phyloP scores from a whole-genome alignment of 2,888 invertebrate genomes.

The Metalampra italica region DNA sequence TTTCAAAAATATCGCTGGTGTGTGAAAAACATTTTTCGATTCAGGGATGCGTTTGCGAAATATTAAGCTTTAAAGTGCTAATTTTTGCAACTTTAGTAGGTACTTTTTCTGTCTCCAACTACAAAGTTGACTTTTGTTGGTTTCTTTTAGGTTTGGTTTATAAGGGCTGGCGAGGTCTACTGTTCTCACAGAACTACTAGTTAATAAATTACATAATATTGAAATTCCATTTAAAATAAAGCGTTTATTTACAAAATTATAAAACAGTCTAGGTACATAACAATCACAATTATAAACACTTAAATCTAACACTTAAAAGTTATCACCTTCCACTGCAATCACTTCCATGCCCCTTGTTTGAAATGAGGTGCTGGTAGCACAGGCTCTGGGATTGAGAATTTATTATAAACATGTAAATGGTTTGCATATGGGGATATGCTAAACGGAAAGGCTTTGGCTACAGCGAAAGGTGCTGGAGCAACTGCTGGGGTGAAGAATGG shows the following conservation, averaged over 20 bases:
- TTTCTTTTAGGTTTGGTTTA: too few species aligned
- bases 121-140: too few species aligned
- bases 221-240: not conserved
- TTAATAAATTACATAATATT: not conserved
- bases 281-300: constrained; percentile 26
- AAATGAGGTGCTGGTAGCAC: constrained; percentile 36
- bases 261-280: constrained; percentile 27
- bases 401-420: constrained; percentile 61
- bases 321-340: constrained; percentile 46
- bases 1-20: too few species aligned
- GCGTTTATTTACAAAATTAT: constrained; percentile 42
- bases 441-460: constrained; percentile 38
- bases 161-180: too few species aligned
- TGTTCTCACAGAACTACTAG: too few species aligned
- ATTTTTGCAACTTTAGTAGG: too few species aligned
- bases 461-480: constrained; percentile 35
- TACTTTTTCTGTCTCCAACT: too few species aligned
- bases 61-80: too few species aligned
- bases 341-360: constrained; percentile 64
- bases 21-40: too few species aligned
- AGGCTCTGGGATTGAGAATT: constrained; percentile 32
- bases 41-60: too few species aligned
- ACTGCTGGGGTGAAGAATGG: constrained; percentile 37
- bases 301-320: constrained; percentile 15
- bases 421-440: constrained; percentile 18